Evolutionary conservation across 2,797 vertebrate species (phyloP), one percentile per base, ranked within the genome.

Genomic region (Eptatretus atami): DNA sequence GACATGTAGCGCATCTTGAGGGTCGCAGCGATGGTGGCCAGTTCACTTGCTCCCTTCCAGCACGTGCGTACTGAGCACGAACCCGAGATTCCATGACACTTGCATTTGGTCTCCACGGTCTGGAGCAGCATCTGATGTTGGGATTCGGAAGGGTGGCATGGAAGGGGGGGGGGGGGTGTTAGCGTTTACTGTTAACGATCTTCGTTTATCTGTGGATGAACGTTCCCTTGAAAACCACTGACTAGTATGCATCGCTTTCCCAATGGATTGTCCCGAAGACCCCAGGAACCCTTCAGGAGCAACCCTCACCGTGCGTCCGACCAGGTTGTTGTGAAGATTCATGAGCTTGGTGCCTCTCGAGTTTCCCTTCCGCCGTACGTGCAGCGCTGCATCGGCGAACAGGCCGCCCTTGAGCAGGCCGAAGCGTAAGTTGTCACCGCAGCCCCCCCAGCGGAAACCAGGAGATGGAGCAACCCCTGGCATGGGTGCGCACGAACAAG

Each of bases 281-380:
- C 19, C 19, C 19, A 19, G 19, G 6, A 44, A 44, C 6, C 31
- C 2, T 44, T 44, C 3, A 44, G 31, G 31, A 44, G 31, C 31
- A 44, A 4, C 31, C 65, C 74, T 76, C 75, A 96, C 92, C 81
- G 92, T 86, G 80, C 92, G 82, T 68, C 92, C 92, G 66, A 96
- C 92, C 81, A 96, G 87, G 69, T 87, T 96, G 82, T 98, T 98
- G 82, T 98, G 92, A 67, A 98, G 84, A 73, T 96, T 88, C 92
- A 95, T 98, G 70, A 96, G 82, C 73, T 95, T 96, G 79, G 93
- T 93, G 70, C 87, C 84, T 66, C 87, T 82, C 66, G 84, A 87
- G 2, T 24, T n/a, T 68, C 88, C 81, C 10, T 83, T 73, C 69
- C 84, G 79, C 77, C 95, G 96, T 81, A 93, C 82, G 77, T 93